phyloP scores from a whole-genome alignment of 2,113 vertebrate species.

The Notiomystis cincta region DNA sequence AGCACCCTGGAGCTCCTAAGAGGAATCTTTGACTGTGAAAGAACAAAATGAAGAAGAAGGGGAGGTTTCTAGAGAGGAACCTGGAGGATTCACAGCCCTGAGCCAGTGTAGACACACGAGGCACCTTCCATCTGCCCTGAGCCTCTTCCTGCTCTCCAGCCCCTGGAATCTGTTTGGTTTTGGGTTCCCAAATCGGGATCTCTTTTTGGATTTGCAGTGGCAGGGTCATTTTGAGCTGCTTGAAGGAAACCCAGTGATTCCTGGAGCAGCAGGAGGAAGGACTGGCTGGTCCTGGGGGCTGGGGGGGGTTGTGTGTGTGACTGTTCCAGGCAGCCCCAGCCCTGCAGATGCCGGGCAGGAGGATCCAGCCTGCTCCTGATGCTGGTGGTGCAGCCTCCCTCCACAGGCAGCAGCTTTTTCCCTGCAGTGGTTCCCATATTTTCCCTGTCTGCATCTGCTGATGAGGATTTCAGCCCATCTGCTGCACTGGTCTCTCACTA shows the following conservation, averaged over 20 bases:
- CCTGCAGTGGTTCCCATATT: background rate
- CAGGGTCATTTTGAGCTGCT: background rate
- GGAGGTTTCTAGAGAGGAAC: background rate
- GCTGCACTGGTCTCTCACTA: fast-evolving
- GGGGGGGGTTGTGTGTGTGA: background rate
- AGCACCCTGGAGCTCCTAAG: background rate
- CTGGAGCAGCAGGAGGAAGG: background rate
- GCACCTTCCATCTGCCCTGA: background rate
- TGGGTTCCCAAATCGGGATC: background rate
- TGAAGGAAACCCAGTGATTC: background rate
- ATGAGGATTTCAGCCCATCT: background rate
- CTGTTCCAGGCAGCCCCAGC: background rate
- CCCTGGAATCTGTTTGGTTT: background rate
- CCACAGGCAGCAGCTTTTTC: background rate
- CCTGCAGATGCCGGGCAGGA: background rate
- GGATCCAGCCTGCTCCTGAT: background rate
- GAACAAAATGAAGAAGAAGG: background rate
- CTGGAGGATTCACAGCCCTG: background rate
- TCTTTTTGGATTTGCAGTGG: background rate
- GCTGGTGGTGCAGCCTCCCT: background rate
- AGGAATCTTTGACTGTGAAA: background rate
- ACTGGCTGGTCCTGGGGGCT: background rate
- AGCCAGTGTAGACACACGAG: fast-evolving
- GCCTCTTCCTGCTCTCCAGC: background rate
- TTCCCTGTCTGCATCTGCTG: background rate